Base-by-base conservation (phyloP, 2,797 vertebrate species). In the Furcifer pardalis region DNA sequence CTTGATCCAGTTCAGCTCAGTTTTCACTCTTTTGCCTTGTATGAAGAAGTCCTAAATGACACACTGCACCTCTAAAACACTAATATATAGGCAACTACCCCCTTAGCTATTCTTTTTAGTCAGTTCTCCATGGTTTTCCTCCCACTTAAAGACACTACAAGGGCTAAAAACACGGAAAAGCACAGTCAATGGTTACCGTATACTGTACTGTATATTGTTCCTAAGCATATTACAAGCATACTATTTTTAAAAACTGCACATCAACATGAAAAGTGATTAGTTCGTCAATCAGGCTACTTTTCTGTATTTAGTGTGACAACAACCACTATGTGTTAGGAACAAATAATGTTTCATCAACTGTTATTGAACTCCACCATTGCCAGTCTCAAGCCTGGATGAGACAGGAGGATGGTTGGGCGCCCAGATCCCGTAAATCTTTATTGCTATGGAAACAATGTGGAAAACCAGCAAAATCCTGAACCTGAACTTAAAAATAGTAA, bases 1-100 rank as follows among this genome's bases (percentile, higher is more conserved):
- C n/a, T n/a, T n/a, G 93, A 92, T 92, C 93, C 92, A 95, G 91
- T 92, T 96, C 93, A 93, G 91, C 90, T 94, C 92, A 93, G 93
- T 94, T 95, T 92, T 96, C 91, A 92, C 89, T 92, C 88, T 84
- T 95, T 92, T 94, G 92, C 90, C 93, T 94, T 94, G 93, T 91
- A 86, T 87, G 91, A 78, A 86, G 84, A 82, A 95, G 86, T 77
- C 85, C 87, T 85, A 93, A 84, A 60, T 77, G 92, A 92, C 72
- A 83, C 37, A 60, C 30, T 85, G 79, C 76, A 86, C 82, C 90
- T 56, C 86, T 82, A 87, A 77, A 66, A 87, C 81, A 40, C 56
- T 89, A 65, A 30, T 27, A 90, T 56, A 66, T 46, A 87, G 42
- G 89, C 85, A 89, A 89, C 86, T 77, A 78, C 75, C 85, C 88